phyloP scores from a whole-genome alignment of 2,888 invertebrate genomes.

The Alsophila aescularia region DNA sequence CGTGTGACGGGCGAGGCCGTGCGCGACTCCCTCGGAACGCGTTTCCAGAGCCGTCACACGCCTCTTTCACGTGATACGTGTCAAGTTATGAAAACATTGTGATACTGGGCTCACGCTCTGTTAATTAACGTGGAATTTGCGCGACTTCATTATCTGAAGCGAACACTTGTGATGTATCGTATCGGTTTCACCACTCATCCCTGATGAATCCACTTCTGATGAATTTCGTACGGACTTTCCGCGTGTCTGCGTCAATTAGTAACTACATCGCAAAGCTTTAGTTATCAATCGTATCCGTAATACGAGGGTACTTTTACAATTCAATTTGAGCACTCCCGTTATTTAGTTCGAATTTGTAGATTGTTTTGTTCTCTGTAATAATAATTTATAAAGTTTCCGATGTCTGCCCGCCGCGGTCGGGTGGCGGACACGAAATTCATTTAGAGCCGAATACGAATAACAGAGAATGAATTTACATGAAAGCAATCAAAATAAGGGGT shows the following conservation, averaged over 20 bases:
- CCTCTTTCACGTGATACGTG: conserved; percentile 38
- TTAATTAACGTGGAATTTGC: conserved; percentile 57
- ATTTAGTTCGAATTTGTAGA: conserved; percentile 63
- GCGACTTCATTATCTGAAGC: conserved; percentile 45
- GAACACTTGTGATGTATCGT: conserved; percentile 37
- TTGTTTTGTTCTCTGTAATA: conserved; percentile 68
- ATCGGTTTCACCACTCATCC: conserved; percentile 37
- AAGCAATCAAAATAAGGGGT: conserved; percentile 73
- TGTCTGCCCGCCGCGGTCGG: conserved; percentile 59
- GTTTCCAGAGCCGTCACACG: conserved; percentile 26
- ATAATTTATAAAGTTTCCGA: conserved; percentile 72
- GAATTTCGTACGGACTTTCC: conserved; percentile 28
- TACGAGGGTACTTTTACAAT: conserved; percentile 62
- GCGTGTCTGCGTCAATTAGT: conserved; percentile 32
- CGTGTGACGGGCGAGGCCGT: conserved; percentile 47
- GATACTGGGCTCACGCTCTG: conserved; percentile 55
- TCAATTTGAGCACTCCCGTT: conserved; percentile 59
- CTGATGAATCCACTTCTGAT: conserved; percentile 8
- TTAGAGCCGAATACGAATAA: conserved; percentile 68
- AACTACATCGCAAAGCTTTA: conserved; percentile 21
- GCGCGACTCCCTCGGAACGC: conserved; percentile 29
- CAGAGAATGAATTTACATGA: conserved; percentile 68
- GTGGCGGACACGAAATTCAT: conserved; percentile 67
- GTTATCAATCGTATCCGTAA: conserved; percentile 39
- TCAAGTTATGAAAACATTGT: conserved; percentile 62